phyloP scores from a whole-genome alignment of 2,888 invertebrate species.

The Eristalis intricaria region DNA sequence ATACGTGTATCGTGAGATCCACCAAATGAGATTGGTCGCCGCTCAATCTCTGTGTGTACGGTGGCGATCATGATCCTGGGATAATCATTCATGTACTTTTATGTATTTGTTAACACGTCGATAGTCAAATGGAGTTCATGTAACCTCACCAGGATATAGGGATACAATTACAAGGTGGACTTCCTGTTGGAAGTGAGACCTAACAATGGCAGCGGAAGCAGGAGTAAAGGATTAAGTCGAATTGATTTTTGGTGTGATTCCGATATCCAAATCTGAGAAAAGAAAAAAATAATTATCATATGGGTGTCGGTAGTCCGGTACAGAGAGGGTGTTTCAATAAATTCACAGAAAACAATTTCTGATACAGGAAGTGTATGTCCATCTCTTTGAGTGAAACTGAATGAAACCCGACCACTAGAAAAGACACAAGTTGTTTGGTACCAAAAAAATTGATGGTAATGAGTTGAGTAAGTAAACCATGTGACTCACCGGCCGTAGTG shows the following conservation, averaged over 20 bases:
- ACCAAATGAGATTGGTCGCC: constrained; percentile 8
- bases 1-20: constrained; percentile 53
- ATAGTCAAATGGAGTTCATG: constrained; percentile 44
- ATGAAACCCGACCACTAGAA: neutral
- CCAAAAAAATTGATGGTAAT: neutral
- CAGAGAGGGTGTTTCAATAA: neutral
- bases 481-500: neutral
- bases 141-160: constrained; percentile 29
- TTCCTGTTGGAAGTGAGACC: constrained; percentile 22
- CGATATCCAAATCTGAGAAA: neutral
- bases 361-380: neutral
- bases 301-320: constrained; percentile 16
- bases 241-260: constrained; percentile 33
- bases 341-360: neutral
- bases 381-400: neutral
- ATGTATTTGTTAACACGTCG: constrained; percentile 17
- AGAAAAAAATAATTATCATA: constrained; percentile 30
- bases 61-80: constrained; percentile 5
- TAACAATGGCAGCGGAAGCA: constrained; percentile 45
- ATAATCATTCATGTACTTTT: neutral
- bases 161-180: constrained; percentile 45
- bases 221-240: constrained; percentile 17
- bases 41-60: neutral
- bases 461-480: neutral
- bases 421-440: neutral